Evolutionary conservation across 2,113 vertebrate genomes (phyloP), one percentile per base, ranked within the genome.

Genomic region (Lagenorhynchus albirostris): DNA sequence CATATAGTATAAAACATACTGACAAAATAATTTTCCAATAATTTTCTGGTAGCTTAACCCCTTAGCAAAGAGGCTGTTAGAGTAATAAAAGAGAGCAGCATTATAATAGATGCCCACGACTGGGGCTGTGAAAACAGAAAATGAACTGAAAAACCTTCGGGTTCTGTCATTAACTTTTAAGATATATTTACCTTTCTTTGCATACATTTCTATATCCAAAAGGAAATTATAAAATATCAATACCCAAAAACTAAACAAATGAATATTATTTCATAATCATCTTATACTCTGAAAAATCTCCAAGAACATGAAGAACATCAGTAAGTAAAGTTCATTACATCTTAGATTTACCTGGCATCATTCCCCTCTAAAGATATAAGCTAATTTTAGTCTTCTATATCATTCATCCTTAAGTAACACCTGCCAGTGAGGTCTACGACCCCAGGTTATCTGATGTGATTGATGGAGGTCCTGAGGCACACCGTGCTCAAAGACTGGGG

Each of bases 11-110:
- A 93, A 89, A 93, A 44, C 33, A 92, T n/a, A 95, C 50, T 17
- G 74, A 90, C 33, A 95, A 97, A 94, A 97, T 89, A 44, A 93
- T 87, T 97, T 91, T 81, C 65, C 33, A 83, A 17, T 80, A 18
- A 44, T 86, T 96, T 97, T 79, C 67, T 92, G 55, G 38, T 62
- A 82, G 67, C 31, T 94, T 94, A 85, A 79, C 14, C 96, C 76
- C 76, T 38, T 58, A 91, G 76, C 20, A 7, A 77, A 93, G 91
- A 62, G 18, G 41, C 23, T 87, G 50, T 33, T 90, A 44, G 50
- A 88, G 44, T 71, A 79, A 83, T 62, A 93, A 92, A 80, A 94
- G 13, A 62, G 23, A 85, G 23, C 71, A 38, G 18, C 8, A 70
- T 26, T 63, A 2, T 41, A 85, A 36, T 50, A 41, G 17, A 77